These are phyloP conservation scores for Sphaerolaimus hirsutus DNA, from an alignment of 2,888 invertebrate species.

Conservation along the genomic window DNA sequence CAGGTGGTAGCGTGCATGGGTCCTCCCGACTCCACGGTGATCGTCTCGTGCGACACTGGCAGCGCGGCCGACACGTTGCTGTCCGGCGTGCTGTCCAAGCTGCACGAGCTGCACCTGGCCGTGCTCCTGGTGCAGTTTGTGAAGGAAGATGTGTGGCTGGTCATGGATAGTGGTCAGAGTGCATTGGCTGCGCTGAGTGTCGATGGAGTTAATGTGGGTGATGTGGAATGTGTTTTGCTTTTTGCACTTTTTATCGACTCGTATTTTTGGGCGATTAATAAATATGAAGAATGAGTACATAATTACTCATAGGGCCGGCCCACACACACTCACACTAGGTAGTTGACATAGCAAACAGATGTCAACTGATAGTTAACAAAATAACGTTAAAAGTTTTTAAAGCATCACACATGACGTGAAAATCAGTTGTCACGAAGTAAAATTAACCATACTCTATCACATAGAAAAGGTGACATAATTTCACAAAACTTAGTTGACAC, in stretches of 20 bases:
- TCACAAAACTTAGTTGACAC: too few species aligned
- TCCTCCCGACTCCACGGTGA: constrained; percentile 76
- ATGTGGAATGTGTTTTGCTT: not conserved
- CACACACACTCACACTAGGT: not conserved
- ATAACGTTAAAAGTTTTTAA: too few species aligned
- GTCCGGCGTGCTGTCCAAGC: constrained; percentile 13
- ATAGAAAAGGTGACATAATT: too few species aligned
- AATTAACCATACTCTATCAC: too few species aligned
- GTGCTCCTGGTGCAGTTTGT: constrained; percentile 36
- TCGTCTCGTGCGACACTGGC: constrained; percentile 35
- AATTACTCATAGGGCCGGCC: not conserved
- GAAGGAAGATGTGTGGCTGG: constrained; percentile 64
- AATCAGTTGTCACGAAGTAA: too few species aligned
- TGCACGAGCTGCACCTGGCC: constrained; percentile 14
- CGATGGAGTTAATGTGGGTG: constrained; percentile 23
- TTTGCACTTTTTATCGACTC: not conserved
- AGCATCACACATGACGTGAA: too few species aligned
- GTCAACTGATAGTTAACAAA: too few species aligned
- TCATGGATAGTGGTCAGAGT: constrained; percentile 65
- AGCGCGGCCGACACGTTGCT: constrained; percentile 11
- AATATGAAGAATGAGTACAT: not conserved
- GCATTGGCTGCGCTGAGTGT: constrained; percentile 39
- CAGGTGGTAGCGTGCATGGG: constrained; percentile 38
- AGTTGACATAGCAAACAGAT: not conserved
- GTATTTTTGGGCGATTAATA: not conserved